These are phyloP conservation scores for Nettapus auritus DNA, from an alignment of 2,113 vertebrate species.

Conservation along the genomic window DNA sequence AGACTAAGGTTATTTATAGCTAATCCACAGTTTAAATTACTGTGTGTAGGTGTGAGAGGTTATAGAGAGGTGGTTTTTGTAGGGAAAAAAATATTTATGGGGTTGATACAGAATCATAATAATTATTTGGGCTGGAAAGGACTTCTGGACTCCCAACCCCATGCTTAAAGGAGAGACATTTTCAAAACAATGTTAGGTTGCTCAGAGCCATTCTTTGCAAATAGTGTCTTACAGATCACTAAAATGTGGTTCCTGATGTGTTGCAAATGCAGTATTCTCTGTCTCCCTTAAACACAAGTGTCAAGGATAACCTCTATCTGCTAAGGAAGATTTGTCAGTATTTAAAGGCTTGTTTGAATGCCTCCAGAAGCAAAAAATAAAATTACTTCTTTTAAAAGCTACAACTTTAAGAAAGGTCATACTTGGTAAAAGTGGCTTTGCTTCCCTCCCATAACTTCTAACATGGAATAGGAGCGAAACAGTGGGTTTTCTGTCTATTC, in stretches of 20 bases:
- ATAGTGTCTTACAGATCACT: background rate
- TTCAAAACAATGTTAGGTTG: background rate
- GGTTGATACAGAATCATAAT: background rate
- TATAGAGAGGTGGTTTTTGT: background rate
- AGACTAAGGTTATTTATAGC: slow-evolving; percentile 21
- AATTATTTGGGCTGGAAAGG: background rate
- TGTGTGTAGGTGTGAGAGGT: background rate
- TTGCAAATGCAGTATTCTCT: background rate
- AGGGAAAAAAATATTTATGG: background rate
- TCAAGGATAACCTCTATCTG: background rate
- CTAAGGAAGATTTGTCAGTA: background rate
- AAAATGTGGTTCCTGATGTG: background rate
- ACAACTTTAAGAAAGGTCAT: background rate
- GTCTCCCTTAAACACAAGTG: background rate
- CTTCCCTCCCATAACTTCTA: background rate
- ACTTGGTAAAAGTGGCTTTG: background rate
- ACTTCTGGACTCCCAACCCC: background rate
- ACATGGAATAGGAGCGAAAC: background rate
- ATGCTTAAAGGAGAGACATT: background rate
- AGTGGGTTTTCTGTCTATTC: background rate
- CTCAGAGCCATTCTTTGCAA: background rate
- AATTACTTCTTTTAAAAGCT: background rate
- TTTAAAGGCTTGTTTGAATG: background rate
- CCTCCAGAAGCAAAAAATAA: background rate
- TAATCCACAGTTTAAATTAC: slow-evolving; percentile 16